Evolutionary conservation across 53 echinoderm and acorn worm species (phyloP).

Genomic region (Holothuria scabra): DNA sequence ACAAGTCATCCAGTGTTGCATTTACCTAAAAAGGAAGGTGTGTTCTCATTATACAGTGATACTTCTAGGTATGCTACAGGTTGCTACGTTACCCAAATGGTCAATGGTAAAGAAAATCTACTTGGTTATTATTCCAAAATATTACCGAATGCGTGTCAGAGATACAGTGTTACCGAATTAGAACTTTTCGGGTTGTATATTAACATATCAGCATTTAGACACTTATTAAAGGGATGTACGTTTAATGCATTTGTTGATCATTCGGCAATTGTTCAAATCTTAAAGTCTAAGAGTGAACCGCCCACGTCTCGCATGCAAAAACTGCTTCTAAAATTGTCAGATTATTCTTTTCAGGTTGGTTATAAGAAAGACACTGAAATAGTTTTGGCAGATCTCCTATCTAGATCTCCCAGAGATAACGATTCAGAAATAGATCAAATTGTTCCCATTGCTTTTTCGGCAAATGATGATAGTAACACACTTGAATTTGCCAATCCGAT

Average conservation of each 20-base stretch:
- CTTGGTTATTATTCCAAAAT: constrained; percentile 59
- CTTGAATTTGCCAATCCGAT: constrained; percentile 2
- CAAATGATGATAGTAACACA: background rate
- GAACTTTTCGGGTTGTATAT: constrained; percentile 52
- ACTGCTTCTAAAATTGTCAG: constrained; percentile 49
- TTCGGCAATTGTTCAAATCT: constrained; percentile 44
- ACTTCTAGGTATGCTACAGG: constrained; percentile 37
- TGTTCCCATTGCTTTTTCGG: background rate
- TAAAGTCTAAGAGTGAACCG: constrained; percentile 57
- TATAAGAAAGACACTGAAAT: constrained; percentile 64
- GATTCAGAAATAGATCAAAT: constrained; percentile 26
- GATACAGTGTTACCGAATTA: constrained; percentile 52
- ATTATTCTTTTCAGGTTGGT: constrained; percentile 52
- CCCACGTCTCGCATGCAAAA: constrained; percentile 50
- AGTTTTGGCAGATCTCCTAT: constrained; percentile 59
- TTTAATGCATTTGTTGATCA: constrained; percentile 9
- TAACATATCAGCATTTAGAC: constrained; percentile 46
- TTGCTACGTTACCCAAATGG: constrained; percentile 44
- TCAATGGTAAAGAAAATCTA: constrained; percentile 44
- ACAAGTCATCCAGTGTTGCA: constrained; percentile 22
- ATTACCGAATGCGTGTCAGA: constrained; percentile 38
- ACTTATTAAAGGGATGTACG: constrained; percentile 15
- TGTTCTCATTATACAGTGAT: background rate
- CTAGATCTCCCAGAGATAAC: constrained; percentile 7
- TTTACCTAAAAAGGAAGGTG: background rate